Base-by-base conservation (phyloP, 2,797 vertebrate genomes). In the Tokudaia muenninki region DNA sequence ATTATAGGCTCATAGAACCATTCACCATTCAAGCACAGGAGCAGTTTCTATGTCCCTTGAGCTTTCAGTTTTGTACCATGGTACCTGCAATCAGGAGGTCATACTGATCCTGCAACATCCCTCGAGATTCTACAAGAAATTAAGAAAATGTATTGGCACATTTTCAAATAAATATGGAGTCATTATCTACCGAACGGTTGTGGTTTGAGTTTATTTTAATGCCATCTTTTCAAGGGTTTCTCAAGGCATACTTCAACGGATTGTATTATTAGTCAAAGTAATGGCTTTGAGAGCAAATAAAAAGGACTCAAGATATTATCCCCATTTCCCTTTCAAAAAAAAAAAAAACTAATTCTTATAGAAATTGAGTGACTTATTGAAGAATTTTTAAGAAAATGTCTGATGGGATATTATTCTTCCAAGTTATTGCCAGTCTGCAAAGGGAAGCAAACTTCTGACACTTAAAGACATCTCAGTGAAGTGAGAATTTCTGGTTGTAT, bases 311-410 rank as follows among this genome's bases (percentile, higher is more conserved):
- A 59, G 50, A 86, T 75, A 89, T 81, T 97, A 96, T 44, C 50
- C 94, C 96, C 94, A 97, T 97, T 98, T 94, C 63, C 44, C 82
- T 50, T 77, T 79, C 37, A 94, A 94, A 94, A 94, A 97, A 95
- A 94, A 94, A 94, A 94, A 94, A 97, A 95, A 94, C 97, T 87
- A 94, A 95, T 52, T 96, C 74, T 94, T 93, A 72, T 34, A 89
- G 50, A 67, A 90, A 79, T 16, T 50, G 1, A 93, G 29, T 74
- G 37, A 44, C 59, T 96, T 93, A 26, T 34, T 47, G 55, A 92
- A 94, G 29, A 4, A 13, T 93, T 37, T 44, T 61, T n/a, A 72
- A 77, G n/a, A 31, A 91, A 94, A 52, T 91, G n/a, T 34, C 75
- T 81, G 31, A 67, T 9, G 11, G 29, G 19, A 79, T 83, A 29